A percentile compares a stretch with the other conserved stretches of the same genome.
Conservation (phyloP, 2,113 vertebrate genomes). For the Python bivittatus region DNA sequence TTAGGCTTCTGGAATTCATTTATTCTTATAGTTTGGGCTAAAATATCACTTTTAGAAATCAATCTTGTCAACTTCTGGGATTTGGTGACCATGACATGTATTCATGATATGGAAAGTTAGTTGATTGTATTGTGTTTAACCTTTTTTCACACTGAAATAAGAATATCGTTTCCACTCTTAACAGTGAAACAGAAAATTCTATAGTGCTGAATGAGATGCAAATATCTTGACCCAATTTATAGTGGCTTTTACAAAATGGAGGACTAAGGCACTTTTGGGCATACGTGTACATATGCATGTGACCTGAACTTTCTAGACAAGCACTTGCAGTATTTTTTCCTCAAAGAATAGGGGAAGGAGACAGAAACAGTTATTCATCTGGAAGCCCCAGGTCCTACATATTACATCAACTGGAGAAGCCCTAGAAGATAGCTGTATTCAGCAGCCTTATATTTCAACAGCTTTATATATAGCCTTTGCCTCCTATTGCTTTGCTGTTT, state of each 20-base stretch:
- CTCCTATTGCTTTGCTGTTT: not conserved
- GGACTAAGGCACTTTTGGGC: not conserved
- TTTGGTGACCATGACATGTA: not conserved
- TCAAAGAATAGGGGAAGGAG: not conserved
- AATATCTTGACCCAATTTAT: not conserved
- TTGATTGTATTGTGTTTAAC: not conserved
- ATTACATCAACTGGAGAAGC: not conserved
- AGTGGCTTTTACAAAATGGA: not conserved
- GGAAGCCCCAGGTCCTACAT: not conserved
- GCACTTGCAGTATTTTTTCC: not conserved
- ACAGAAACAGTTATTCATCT: not conserved
- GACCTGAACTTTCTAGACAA: not conserved
- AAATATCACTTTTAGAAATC: not conserved
- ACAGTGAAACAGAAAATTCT: not conserved
- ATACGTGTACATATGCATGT: not conserved
- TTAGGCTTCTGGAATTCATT: conserved; percentile 23
- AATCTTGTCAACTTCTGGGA: not conserved
- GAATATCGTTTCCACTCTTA: not conserved
- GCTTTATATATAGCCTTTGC: not conserved
- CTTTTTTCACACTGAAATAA: not conserved
- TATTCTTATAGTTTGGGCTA: conserved; percentile 4
- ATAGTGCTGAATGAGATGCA: not conserved
- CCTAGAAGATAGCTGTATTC: not conserved
- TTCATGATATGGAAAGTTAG: not conserved
- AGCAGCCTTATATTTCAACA: not conserved